Conservation (phyloP, 2,113 vertebrate genomes). For the Cyanocitta stelleri region DNA sequence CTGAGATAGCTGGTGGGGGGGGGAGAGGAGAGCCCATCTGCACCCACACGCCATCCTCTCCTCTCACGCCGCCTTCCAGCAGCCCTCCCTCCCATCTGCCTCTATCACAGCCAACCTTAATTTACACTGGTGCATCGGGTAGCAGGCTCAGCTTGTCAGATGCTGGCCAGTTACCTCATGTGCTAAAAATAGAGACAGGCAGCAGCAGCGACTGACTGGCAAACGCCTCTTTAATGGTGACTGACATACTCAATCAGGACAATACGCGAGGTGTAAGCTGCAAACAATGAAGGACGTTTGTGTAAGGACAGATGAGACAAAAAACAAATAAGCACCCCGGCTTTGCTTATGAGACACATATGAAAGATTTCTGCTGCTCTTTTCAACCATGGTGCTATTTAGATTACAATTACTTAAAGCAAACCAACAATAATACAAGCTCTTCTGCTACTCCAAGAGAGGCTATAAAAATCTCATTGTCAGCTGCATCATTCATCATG, state of each 20-base stretch:
- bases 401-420: neutral
- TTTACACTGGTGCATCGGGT: neutral
- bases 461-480: slow-evolving; percentile 49
- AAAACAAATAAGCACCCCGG: neutral
- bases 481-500: slow-evolving; percentile 44
- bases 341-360: neutral
- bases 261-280: neutral
- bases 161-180: neutral
- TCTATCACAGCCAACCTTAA: neutral
- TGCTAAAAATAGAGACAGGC: slow-evolving; percentile 23
- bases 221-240: neutral
- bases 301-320: neutral
- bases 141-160: neutral
- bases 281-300: slow-evolving; percentile 1
- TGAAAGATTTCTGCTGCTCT: slow-evolving; percentile 4
- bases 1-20: neutral
- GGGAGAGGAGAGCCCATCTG: neutral
- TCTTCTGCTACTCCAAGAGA: neutral
- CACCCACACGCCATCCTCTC: rapidly evolving
- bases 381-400: neutral
- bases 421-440: slow-evolving; percentile 17
- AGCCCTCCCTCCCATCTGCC: neutral
- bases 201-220: neutral
- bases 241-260: neutral
- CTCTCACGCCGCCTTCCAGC: neutral